Base-by-base conservation (phyloP, 2,888 invertebrate genomes). In the Lochmaea crataegi region DNA sequence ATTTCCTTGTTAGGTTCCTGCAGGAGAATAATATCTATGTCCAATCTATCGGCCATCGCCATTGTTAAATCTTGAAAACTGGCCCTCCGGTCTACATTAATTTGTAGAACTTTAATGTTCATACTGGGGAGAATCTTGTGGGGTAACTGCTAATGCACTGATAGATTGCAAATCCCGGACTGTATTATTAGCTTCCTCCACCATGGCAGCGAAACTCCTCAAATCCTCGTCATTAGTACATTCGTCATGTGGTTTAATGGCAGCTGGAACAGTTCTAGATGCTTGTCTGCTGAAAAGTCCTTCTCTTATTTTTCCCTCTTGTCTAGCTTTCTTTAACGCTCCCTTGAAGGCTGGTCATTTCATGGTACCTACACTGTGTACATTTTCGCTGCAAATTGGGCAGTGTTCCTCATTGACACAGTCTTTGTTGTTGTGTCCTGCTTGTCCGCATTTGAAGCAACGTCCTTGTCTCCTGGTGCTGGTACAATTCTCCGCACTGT, bases 381-480 rank as follows among this genome's bases (percentile, higher is more conserved):
- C 51, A 14, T 51, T 51, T 51, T 51, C 7, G 5, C 16, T 51
- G 5, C 51, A 16, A 0, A 51, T 7, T 16, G 16, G 51, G 51
- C 51, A 51, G n/a, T n/a, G 48, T n/a, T 48, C 48, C 48, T 48
- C n/a, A 4, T 48, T 48, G 2, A 5, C 41, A 18, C 72, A 75
- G 18, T 69, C 42, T 56, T 60, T 73, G 3, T 63, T 16, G 26
- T 2, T 63, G 57, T 73, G 67, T 2, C 48, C 71, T 18, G 32
- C 64, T 51, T 48, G 32, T 10, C 72, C 72, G 65, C 75, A 75
- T 41, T 53, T 75, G 16, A 60, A 61, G 45, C 75, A 72, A 7
- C 18, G 22, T n/a, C 42, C 51, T 2, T 26, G 38, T 68, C 64
- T 72, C 41, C 71, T 67, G 18, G 65, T 45, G 12, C 66, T 65